Base-by-base conservation (phyloP, 2,113 vertebrate species). In the Stercorarius parasiticus region DNA sequence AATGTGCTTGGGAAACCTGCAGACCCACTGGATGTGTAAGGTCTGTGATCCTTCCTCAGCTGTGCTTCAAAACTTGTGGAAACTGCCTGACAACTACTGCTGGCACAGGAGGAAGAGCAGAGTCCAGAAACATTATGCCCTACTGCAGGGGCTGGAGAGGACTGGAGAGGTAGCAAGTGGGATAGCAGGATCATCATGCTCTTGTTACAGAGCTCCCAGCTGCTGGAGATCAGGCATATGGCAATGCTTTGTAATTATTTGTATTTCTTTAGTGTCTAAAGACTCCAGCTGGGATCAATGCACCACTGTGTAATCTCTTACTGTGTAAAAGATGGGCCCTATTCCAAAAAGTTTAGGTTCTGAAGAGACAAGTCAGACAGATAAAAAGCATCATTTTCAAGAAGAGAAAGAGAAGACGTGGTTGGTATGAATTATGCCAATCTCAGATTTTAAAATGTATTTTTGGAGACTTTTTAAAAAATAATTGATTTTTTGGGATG, bases 241-340 rank as follows among this genome's bases (percentile, higher is more conserved):
- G 36, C 56, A 76, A 29, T 40, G 17, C 61, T 95, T 87, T 87
- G 73, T 45, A 82, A 82, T 95, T 92, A 71, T 91, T 91, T 95
- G 15, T 91, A 40, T 91, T 87, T 92, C 34, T 61, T 87, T 27
- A 61, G 15, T 32, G 25, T 38, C 36, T 74, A 84, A 83, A 88
- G 43, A 43, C 61, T 82, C 40, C 61, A 87, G 20, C 65, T 89
- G 49, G 25, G 30, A 86, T 91, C 52, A 56, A 34, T 74, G 50
- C 5, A 81, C 43, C 11, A 23, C 15, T 55, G 30, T 23, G 15
- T 59, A 56, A 22, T 81, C 23, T 84, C 65, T 66, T 19, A n/a
- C 27, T 38, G 25, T 79, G 67, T 49, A 73, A 79, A 87, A 93
- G 53, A 78, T 52, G 42, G 59, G 19, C 12, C 5, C 5, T 38